These are phyloP conservation scores for Protobothrops flavoviridis DNA, from an alignment of 2,113 vertebrate genomes.

Conservation along the genomic window DNA sequence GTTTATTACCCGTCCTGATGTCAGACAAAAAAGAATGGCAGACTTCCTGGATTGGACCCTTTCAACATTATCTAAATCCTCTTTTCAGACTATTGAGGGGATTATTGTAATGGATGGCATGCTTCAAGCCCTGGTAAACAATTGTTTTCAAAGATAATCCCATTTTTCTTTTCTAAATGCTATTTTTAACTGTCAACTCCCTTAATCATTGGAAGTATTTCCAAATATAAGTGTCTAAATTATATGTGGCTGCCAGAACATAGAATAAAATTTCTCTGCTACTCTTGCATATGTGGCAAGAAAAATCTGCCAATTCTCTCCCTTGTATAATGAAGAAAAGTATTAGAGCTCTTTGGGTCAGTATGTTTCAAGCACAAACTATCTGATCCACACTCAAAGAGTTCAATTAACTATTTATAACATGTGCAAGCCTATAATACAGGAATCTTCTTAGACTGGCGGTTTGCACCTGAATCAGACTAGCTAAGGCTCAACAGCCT, in stretches of 20 bases:
- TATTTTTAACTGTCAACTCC: neutral
- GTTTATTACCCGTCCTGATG: conserved; percentile 91
- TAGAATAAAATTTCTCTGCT: neutral
- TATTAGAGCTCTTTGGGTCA: neutral
- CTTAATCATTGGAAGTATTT: neutral
- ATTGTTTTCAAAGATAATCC: neutral
- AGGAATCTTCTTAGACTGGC: neutral
- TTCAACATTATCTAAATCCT: conserved; percentile 74
- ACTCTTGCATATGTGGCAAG: neutral
- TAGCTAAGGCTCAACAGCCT: neutral
- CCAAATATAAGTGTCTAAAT: neutral
- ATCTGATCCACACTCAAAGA: neutral
- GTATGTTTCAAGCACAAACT: neutral
- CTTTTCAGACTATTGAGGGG: conserved; percentile 76
- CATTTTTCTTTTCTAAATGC: neutral
- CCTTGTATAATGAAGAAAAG: neutral
- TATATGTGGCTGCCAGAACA: neutral
- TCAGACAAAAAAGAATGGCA: conserved; percentile 82
- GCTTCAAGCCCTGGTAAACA: conserved; percentile 89
- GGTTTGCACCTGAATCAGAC: neutral
- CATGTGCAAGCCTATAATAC: neutral
- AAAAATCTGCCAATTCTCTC: neutral
- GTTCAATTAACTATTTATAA: neutral
- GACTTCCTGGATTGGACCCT: conserved; percentile 92
- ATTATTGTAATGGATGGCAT: conserved; percentile 82